Evolutionary conservation across 2,888 invertebrate species (phyloP), one percentile per base, ranked within the genome.

Genomic region (Eristalis intricaria): DNA sequence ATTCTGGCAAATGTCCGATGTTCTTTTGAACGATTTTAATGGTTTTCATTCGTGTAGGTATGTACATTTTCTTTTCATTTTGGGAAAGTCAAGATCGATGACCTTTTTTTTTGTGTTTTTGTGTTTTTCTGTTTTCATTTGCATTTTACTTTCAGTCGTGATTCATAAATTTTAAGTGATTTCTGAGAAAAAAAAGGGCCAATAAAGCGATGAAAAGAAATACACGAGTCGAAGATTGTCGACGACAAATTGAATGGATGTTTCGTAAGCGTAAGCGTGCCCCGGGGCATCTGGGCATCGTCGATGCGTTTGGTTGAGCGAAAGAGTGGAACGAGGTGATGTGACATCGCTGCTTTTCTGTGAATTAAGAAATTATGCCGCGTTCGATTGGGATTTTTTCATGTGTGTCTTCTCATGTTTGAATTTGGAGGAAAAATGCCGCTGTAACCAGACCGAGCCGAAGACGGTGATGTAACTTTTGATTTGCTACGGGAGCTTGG

Each of bases 61-160:
- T 73, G 19, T 60, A 56, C 56, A 35, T 43, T 32, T 71, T 26
- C 22, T 32, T 29, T 65, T 70, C 58, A n/a, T 66, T n/a, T 71
- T 43, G 66, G 38, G 79, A 87, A 73, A 87, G 60, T 84, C 87
- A 76, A 87, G 84, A 87, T 68, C 87, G 68, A 79, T 76, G 87
- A 79, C 61, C 74, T 78, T 69, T 58, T 61, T 68, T 43, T 38
- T 13, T 38, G 13, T 64, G 19, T 13, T 70, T 69, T 58, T 61
- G 61, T 43, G 29, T 23, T 77, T 35, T 81, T 74, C 61, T n/a
- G 35, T 29, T 69, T 76, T 75, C 22, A 77, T 79, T 79, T 69
- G 29, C 75, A 77, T 85, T 71, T 83, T 70, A 71, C 66, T 79
- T 87, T 79, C 78, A 63, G 50, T 23, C 70, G 38, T 70, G 65